Base-by-base conservation (phyloP, 1,140 invertebrate genomes). In the Teleogryllus occipitalis region DNA sequence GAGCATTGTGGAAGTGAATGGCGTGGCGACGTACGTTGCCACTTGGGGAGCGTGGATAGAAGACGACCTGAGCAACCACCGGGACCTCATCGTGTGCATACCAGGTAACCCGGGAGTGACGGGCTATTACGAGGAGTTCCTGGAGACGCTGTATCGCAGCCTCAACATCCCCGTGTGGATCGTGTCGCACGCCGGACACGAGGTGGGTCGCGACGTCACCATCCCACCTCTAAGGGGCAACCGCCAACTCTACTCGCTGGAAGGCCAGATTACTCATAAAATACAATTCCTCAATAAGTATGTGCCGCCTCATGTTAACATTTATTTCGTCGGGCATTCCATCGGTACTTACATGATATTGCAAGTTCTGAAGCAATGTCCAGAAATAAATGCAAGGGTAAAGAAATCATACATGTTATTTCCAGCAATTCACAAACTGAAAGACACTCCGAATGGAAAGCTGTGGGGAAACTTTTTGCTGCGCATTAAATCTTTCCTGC, bases 311-410 rank as follows among this genome's bases (percentile, higher is more conserved):
- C 87, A 92, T 85, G 88, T 90, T 0, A 90, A 89, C 82, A 83
- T 97, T 8, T 90, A 94, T 85, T 82, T 96, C 0, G 88, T 97
- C 81, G 95, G 93, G 2, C 95, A 97, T 88, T 97, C 95, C 0
- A 93, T 96, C 83, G 95, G 95, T 1, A 88, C 90, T 81, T 95
- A 95, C 89, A 92, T 96, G 81, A 89, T 90, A 80, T 84, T 95
- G 18, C 90, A 96, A 82, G 83, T 96, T 22, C 82, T 97, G 8
- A 90, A 93, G 82, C 83, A 91, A 75, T 65, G 54, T 7, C 82
- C 86, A 47, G 82, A 85, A 27, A 86, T 92, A 48, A 85, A 85
- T n/a, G 80, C 85, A 15, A 87, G 85, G 81, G 83, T 92, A 49
- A 83, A 84, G 8, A 89, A 90, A 82, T 88, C 87, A 83, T 95